Evolutionary conservation across 2,113 vertebrate species (phyloP).

Genomic region (Lagopus muta): DNA sequence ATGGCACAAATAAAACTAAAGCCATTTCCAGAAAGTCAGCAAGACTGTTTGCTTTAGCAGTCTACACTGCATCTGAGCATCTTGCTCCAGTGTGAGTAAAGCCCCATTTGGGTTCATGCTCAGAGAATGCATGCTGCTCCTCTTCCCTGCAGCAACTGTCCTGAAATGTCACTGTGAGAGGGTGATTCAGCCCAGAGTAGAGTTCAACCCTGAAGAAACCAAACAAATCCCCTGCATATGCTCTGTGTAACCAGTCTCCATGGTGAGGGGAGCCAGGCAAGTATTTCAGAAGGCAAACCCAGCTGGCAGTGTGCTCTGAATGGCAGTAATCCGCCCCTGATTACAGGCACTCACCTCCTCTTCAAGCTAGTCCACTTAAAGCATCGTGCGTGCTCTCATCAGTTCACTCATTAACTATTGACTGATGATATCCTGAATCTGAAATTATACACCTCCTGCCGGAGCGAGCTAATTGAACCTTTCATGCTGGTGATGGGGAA

Average conservation of each 20-base stretch:
- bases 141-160: background rate
- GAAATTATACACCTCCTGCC: constrained; percentile 67
- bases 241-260: background rate
- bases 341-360: constrained; percentile 66
- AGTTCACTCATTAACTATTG: constrained; percentile 69
- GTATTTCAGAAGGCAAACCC: constrained; percentile 48
- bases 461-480: constrained; percentile 66
- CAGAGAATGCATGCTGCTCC: background rate
- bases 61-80: background rate
- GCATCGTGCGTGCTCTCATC: constrained; percentile 56
- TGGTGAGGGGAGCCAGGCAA: constrained; percentile 47
- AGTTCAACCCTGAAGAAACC: constrained; percentile 12
- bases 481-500: constrained; percentile 46
- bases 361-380: constrained; percentile 64
- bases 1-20: background rate
- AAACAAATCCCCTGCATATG: background rate
- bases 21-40: background rate
- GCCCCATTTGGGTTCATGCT: background rate
- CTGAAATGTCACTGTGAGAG: background rate
- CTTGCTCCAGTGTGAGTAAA: background rate
- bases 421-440: constrained; percentile 74
- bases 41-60: background rate
- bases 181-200: background rate
- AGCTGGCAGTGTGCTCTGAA: constrained; percentile 60
- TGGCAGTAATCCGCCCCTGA: constrained; percentile 68